Evolutionary conservation across 2,113 vertebrate genomes (phyloP).

Genomic region (Onychostruthus taczanowskii): DNA sequence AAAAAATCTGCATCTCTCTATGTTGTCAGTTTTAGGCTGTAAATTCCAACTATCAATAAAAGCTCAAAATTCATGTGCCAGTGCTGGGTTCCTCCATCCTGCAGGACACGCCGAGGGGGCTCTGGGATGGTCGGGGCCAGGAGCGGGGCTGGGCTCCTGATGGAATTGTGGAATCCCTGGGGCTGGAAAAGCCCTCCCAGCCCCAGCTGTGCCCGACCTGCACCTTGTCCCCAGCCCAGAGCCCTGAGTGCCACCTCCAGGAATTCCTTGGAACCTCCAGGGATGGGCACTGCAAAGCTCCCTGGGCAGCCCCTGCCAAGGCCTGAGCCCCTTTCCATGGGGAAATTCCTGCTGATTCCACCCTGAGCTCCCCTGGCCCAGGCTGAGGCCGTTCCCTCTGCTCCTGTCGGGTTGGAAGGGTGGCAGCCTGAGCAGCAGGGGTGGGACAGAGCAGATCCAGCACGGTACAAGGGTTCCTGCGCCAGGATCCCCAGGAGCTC

Average conservation of each 20-base stretch:
- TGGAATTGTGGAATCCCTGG: background rate
- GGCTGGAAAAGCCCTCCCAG: background rate
- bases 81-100: background rate
- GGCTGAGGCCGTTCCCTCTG: background rate
- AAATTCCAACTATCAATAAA: slow-evolving; percentile 63
- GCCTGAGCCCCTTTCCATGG: background rate
- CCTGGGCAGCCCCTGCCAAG: background rate
- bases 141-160: background rate
- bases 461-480: accelerated
- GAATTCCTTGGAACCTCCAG: background rate
- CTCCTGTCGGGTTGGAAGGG: accelerated
- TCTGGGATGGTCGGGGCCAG: background rate
- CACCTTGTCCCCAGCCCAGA: background rate
- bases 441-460: background rate
- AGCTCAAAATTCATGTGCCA: background rate
- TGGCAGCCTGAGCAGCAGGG: background rate
- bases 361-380: background rate
- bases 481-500: background rate
- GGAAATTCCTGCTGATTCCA: background rate
- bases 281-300: background rate
- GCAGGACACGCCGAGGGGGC: background rate
- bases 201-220: accelerated
- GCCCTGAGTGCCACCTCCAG: background rate
- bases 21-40: slow-evolving; percentile 65
- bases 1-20: slow-evolving; percentile 43